phyloP scores from a whole-genome alignment of 1,140 invertebrate genomes.

The Dendroctonus valens region DNA sequence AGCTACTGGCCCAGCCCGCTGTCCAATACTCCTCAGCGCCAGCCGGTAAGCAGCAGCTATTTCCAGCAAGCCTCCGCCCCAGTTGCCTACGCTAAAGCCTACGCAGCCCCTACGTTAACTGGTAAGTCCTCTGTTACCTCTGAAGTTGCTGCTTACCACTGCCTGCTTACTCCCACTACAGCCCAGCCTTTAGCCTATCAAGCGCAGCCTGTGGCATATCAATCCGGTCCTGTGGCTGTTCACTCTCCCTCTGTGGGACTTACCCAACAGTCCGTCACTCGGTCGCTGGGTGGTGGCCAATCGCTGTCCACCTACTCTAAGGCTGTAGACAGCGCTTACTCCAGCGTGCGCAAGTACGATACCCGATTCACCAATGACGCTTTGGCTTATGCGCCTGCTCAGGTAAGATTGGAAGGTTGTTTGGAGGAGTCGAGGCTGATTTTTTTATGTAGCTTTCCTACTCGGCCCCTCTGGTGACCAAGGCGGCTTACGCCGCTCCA shows the following conservation, averaged over 20 bases:
- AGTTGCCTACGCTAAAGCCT: conserved; percentile 29
- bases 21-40: conserved; percentile 42
- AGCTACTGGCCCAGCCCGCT: conserved; percentile 42
- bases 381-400: conserved; percentile 40
- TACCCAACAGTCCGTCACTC: conserved; percentile 57
- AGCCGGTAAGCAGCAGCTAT: conserved; percentile 33
- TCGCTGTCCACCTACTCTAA: conserved; percentile 61
- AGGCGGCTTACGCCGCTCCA: conserved; percentile 21
- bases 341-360: conserved; percentile 62
- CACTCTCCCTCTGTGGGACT: conserved; percentile 54
- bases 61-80: conserved; percentile 36
- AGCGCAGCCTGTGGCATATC: conserved; percentile 41
- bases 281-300: conserved; percentile 57
- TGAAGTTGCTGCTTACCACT: background rate
- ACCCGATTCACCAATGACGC: conserved; percentile 61
- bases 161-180: background rate
- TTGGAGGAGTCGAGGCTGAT: background rate
- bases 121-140: conserved; percentile 3
- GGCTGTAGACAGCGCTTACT: conserved; percentile 63
- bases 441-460: conserved; percentile 14
- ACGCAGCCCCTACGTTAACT: conserved; percentile 12
- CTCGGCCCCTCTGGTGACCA: conserved; percentile 12
- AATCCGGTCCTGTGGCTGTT: conserved; percentile 45
- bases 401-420: background rate
- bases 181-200: conserved; percentile 23